A percentile compares a stretch with the other conserved stretches of the same genome.
These are phyloP conservation scores for Lepas anatifera DNA, from an alignment of 2,888 invertebrate species.

Conservation along the genomic window DNA sequence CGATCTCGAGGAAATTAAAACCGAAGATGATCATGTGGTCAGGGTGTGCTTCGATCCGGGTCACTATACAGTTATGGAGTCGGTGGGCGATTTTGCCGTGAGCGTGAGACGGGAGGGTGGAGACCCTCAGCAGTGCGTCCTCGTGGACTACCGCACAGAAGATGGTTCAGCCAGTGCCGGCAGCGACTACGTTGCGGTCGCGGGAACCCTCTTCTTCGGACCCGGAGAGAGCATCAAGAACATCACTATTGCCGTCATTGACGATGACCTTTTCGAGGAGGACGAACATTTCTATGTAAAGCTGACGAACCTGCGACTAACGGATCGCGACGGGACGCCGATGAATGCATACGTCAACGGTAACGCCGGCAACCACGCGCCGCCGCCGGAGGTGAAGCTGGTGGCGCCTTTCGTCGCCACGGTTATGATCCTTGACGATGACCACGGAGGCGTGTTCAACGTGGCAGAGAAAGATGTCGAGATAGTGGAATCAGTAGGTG, in stretches of 20 bases:
- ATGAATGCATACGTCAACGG: conserved; percentile 24
- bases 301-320: conserved; percentile 42
- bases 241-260: conserved; percentile 84
- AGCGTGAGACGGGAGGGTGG: conserved; percentile 73
- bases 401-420: conserved; percentile 84
- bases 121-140: conserved; percentile 60
- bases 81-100: conserved; percentile 86
- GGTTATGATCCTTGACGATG: conserved; percentile 97
- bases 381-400: conserved; percentile 54
- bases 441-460: conserved; percentile 94
- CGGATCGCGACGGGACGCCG: conserved; percentile 26
- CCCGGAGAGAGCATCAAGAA: conserved; percentile 79
- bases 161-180: conserved; percentile 96
- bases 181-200: conserved; percentile 79
- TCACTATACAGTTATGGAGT: conserved; percentile 98
- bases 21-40: conserved; percentile 48
- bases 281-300: conserved; percentile 98
- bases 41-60: conserved; percentile 87
- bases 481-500: conserved; percentile 81
- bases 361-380: conserved; percentile 25
- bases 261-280: conserved; percentile 98
- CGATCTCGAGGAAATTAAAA: conserved; percentile 30
- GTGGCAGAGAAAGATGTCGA: conserved; percentile 72
- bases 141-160: conserved; percentile 87
- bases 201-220: conserved; percentile 73